Evolutionary conservation across 2,113 vertebrate species (phyloP), one percentile per base, ranked within the genome.

Genomic region (Cricetomys ansorgei): DNA sequence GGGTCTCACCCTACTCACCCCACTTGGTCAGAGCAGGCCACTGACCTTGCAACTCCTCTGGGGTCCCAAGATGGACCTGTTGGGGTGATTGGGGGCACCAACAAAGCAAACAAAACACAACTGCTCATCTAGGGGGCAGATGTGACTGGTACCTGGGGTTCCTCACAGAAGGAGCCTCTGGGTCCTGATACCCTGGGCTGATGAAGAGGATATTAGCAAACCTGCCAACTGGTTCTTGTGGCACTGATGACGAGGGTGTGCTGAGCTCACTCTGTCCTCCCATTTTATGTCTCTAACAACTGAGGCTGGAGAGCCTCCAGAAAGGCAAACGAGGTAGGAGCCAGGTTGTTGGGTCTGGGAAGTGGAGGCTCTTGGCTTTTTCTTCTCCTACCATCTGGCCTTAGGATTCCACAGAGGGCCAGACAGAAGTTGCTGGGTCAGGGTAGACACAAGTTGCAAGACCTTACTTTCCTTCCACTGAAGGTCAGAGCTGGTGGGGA

Each of bases 191-290:
- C 29, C 5, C 25, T 21, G 62, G 81, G 43, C 55, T 65, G 57
- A 43, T 12, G 34, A 65, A 23, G 15, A 29, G 53, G 50, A 45
- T 4, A 27, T n/a, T 64, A 70, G 15, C 1, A 73, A 62, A 8
- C 64, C 57, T 29, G 17, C 50, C 40, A 10, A 5, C 3, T 0
- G 23, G 50, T 23, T 3, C 23, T 48, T 8, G 0, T 0, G 5
- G 72, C 45, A 4, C 57, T 29, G 73, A 17, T 34, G 40, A 19
- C 1, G 0, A 25, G 55, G 34, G 37, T 62, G 7, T 37, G 50
- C 59, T 1, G 31, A 3, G 0, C 37, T 73, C 6, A 21, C 27
- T 7, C 67, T 72, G 34, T 25, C 19, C 10, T 75, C 43, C 59
- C 10, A 9, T 23, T 53, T 34, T 17, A 48, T 37, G 40, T 73